Conservation (phyloP, 1,140 invertebrate genomes). For the Papilio dardanus region DNA sequence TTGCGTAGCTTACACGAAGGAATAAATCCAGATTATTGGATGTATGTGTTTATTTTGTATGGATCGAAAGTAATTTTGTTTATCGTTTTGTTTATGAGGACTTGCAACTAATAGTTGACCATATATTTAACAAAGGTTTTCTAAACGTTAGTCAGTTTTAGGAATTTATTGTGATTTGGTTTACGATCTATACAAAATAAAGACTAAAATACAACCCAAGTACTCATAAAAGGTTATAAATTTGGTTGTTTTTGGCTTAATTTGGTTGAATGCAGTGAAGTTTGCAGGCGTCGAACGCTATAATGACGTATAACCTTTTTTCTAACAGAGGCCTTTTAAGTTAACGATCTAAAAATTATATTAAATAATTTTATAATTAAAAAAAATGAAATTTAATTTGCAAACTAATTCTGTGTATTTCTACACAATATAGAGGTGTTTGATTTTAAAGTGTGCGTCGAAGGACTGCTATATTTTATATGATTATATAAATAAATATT, state of each 20-base stretch:
- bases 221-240: background rate
- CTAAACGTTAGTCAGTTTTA: conserved; percentile 24
- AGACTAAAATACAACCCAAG: background rate
- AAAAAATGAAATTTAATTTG: conserved; percentile 43
- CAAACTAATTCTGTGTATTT: conserved; percentile 30
- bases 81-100: background rate
- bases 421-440: conserved; percentile 14
- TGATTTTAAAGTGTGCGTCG: conserved; percentile 8
- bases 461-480: conserved; percentile 20
- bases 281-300: conserved; percentile 36
- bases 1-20: background rate
- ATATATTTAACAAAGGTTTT: conserved; percentile 16
- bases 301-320: conserved; percentile 49
- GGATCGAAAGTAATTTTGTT: background rate
- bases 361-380: conserved; percentile 30
- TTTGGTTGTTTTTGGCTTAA: conserved; percentile 22
- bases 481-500: background rate
- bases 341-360: conserved; percentile 40
- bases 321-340: conserved; percentile 57
- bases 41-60: background rate
- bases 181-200: background rate
- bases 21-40: background rate
- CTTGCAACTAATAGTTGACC: background rate
- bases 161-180: conserved; percentile 15
- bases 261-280: background rate